These are phyloP conservation scores for Ips nitidus DNA, from an alignment of 1,140 invertebrate species.

Conservation along the genomic window DNA sequence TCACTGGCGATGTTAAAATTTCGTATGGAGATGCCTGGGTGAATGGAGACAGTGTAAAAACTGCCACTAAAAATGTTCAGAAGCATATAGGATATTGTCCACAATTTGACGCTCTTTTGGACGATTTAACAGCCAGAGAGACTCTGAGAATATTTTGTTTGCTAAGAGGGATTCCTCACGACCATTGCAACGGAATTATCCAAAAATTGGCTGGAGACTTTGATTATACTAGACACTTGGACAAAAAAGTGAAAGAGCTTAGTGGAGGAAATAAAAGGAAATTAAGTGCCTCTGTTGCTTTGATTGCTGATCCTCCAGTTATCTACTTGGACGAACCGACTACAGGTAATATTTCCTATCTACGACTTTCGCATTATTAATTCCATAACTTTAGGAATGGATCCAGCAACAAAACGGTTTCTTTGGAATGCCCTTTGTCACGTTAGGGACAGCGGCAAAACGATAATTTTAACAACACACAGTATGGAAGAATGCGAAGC, in stretches of 20 bases:
- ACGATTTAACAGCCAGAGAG: slow-evolving; percentile 78
- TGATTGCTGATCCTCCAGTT: slow-evolving; percentile 86
- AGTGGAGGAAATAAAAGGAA: slow-evolving; percentile 96
- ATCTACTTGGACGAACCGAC: slow-evolving; percentile 87
- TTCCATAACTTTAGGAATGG: slow-evolving; percentile 63
- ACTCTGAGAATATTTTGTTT: slow-evolving; percentile 73
- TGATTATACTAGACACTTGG: slow-evolving; percentile 57
- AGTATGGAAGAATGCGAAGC: slow-evolving; percentile 89
- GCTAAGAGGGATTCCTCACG: slow-evolving; percentile 67
- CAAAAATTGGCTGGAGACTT: slow-evolving; percentile 53
- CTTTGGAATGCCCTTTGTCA: slow-evolving; percentile 73
- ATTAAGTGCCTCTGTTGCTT: slow-evolving; percentile 87
- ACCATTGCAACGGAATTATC: slow-evolving; percentile 50
- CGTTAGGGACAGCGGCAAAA: slow-evolving; percentile 64
- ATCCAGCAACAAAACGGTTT: slow-evolving; percentile 78
- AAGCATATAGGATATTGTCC: slow-evolving; percentile 77
- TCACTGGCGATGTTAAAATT: slow-evolving; percentile 76
- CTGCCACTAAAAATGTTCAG: slow-evolving; percentile 59
- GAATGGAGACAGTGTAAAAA: slow-evolving; percentile 55
- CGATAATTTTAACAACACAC: slow-evolving; percentile 77
- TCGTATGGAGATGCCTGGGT: slow-evolving; percentile 48
- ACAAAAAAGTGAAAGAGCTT: slow-evolving; percentile 63
- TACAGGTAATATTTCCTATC: slow-evolving; percentile 55
- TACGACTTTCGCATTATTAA: no score
- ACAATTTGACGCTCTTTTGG: slow-evolving; percentile 81